Percentiles rank a stretch among this genome's conserved stretches.
Conservation (phyloP, 2,888 invertebrate species). For the Sarcophaga rosellei region DNA sequence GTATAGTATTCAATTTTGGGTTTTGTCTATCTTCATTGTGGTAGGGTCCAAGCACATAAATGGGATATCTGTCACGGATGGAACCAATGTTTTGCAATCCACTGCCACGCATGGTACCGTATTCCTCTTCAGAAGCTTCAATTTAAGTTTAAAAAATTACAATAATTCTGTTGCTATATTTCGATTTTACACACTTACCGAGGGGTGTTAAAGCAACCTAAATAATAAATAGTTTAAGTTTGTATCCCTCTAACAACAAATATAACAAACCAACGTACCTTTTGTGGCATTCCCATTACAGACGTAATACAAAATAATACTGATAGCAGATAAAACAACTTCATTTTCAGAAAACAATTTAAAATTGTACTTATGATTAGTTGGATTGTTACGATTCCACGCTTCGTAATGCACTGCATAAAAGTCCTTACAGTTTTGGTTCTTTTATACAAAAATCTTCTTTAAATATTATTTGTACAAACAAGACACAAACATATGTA, state of each 20-base stretch:
- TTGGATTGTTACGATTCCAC: constrained; percentile 25
- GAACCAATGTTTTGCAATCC: constrained; percentile 47
- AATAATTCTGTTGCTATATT: not conserved
- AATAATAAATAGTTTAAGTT: not conserved
- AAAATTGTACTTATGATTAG: not conserved
- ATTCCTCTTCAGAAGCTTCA: constrained; percentile 63
- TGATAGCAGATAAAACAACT: constrained; percentile 52
- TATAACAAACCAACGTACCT: constrained; percentile 50
- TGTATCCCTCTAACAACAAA: not conserved
- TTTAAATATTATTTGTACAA: not conserved
- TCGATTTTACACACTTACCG: constrained; percentile 48
- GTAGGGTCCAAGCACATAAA: constrained; percentile 58
- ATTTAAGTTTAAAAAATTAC: not conserved
- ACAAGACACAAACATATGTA: not conserved
- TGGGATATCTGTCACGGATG: constrained; percentile 50
- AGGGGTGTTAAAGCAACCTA: constrained; percentile 59
- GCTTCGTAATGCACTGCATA: constrained; percentile 44
- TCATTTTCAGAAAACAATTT: constrained; percentile 32
- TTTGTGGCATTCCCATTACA: constrained; percentile 62
- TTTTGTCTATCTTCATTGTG: constrained; percentile 50
- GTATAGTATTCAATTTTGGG: constrained; percentile 47
- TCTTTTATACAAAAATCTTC: constrained; percentile 57
- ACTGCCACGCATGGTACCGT: constrained; percentile 23
- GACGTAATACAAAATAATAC: constrained; percentile 37
- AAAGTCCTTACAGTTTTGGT: constrained; percentile 9